These are phyloP conservation scores for Slavum lentiscoides DNA, from an alignment of 2,888 invertebrate species.

Conservation along the genomic window DNA sequence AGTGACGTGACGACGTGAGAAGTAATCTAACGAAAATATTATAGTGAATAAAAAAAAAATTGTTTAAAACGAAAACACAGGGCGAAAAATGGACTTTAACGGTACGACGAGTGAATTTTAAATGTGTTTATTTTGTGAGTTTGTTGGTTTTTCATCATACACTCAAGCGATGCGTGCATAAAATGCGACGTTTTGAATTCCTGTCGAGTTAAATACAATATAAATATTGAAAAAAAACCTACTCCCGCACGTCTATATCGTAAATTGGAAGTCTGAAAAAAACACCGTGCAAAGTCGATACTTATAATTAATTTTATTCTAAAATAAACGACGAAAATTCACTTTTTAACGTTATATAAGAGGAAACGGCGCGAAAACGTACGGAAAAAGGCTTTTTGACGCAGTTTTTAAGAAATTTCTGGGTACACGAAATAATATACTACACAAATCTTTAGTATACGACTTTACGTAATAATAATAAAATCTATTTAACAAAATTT, in stretches of 20 bases:
- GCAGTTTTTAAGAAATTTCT: too few species aligned
- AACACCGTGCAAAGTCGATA: not conserved
- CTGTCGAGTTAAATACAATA: conserved; percentile 8
- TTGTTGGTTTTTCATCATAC: conserved; percentile 39
- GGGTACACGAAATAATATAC: too few species aligned
- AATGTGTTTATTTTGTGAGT: conserved; percentile 30
- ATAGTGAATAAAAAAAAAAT: not conserved
- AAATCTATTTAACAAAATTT: too few species aligned
- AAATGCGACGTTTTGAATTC: not conserved
- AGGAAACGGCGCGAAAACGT: too few species aligned
- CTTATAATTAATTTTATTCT: not conserved
- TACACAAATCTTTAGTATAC: too few species aligned
- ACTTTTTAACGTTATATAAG: too few species aligned
- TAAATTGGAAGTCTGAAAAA: not conserved
- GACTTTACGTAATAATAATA: too few species aligned
- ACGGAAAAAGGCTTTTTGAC: too few species aligned
- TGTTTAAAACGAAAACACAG: not conserved
- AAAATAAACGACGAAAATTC: too few species aligned
- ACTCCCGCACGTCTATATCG: not conserved
- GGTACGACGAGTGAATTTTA: conserved; percentile 28
- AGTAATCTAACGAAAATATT: conserved; percentile 11
- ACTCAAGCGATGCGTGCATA: conserved; percentile 3
- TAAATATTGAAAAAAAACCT: conserved; percentile 15
- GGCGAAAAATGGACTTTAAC: conserved; percentile 16
- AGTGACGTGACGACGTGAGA: not conserved